Evolutionary conservation across 2,113 vertebrate genomes (phyloP).

Genomic region (Anguilla rostrata): DNA sequence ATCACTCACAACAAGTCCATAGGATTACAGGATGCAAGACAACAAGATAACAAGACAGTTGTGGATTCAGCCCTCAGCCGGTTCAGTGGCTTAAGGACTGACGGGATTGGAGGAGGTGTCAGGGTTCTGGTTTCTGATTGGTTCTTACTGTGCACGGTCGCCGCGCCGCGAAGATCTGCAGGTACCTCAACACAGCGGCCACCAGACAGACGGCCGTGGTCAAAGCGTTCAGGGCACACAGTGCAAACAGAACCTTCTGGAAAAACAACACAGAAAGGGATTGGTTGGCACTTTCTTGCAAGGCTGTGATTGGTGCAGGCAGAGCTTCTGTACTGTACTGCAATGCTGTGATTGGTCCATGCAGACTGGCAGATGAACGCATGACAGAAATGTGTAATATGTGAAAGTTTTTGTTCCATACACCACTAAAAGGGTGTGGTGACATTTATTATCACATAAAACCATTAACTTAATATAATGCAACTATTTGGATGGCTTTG

Average conservation of each 20-base stretch:
- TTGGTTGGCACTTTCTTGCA: too few relatives aligned
- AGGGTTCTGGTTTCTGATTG: background rate
- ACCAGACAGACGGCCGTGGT: slow-evolving; percentile 78
- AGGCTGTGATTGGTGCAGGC: background rate
- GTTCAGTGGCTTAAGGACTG: too few relatives aligned
- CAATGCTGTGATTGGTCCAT: background rate
- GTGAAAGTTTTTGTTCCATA: too few relatives aligned
- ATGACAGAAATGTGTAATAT: background rate
- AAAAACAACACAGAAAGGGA: background rate
- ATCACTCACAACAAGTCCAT: too few relatives aligned
- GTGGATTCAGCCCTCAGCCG: background rate
- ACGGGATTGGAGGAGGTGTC: too few relatives aligned
- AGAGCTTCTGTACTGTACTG: background rate
- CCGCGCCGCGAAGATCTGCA: slow-evolving; percentile 71
- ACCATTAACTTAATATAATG: too few relatives aligned
- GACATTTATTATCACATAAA: too few relatives aligned
- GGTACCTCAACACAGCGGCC: slow-evolving; percentile 72
- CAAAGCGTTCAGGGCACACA: slow-evolving; percentile 79
- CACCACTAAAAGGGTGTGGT: too few relatives aligned
- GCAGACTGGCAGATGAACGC: background rate
- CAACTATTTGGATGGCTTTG: too few relatives aligned
- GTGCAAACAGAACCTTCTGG: slow-evolving; percentile 82
- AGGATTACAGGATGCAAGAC: too few relatives aligned
- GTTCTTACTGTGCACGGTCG: slow-evolving; percentile 68
- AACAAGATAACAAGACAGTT: background rate